Evolutionary conservation across 2,797 vertebrate species (phyloP).

Genomic region (Buphagus erythrorhynchus): DNA sequence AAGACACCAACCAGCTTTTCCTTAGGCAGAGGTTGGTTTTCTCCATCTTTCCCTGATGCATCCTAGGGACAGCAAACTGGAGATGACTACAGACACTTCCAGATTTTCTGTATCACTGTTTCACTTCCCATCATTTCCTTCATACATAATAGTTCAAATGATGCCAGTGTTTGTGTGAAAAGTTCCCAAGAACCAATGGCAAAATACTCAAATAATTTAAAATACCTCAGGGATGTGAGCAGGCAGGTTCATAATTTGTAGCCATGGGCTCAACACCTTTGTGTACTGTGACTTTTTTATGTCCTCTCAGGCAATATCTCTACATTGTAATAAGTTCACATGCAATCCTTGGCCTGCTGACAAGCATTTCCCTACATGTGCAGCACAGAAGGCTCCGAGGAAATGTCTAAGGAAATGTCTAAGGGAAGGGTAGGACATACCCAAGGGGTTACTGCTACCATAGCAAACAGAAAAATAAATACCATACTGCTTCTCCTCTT

Average conservation of each 20-base stretch:
- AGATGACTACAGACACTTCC: neutral
- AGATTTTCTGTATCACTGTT: neutral
- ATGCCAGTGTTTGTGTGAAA: neutral
- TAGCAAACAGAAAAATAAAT: slow-evolving; percentile 33
- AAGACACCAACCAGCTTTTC: neutral
- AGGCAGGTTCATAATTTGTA: neutral
- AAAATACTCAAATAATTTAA: neutral
- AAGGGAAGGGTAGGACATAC: neutral
- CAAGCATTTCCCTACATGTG: neutral
- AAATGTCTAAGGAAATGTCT: slow-evolving; percentile 5
- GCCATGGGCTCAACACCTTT: neutral
- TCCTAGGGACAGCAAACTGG: neutral
- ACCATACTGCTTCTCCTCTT: neutral
- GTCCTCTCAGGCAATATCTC: neutral
- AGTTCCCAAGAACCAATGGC: neutral
- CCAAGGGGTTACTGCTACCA: slow-evolving; percentile 13
- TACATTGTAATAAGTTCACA: neutral
- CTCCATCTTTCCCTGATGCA: neutral
- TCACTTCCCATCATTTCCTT: neutral
- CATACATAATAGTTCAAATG: neutral
- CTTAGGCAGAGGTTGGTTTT: too few species aligned
- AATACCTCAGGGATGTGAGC: neutral
- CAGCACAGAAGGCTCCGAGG: neutral
- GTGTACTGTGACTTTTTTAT: neutral
- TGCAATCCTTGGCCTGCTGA: neutral